A percentile compares a stretch with the other conserved stretches of the same genome.
Evolutionary conservation across 2,113 vertebrate genomes (phyloP).

Genomic region (Petroica traversi): DNA sequence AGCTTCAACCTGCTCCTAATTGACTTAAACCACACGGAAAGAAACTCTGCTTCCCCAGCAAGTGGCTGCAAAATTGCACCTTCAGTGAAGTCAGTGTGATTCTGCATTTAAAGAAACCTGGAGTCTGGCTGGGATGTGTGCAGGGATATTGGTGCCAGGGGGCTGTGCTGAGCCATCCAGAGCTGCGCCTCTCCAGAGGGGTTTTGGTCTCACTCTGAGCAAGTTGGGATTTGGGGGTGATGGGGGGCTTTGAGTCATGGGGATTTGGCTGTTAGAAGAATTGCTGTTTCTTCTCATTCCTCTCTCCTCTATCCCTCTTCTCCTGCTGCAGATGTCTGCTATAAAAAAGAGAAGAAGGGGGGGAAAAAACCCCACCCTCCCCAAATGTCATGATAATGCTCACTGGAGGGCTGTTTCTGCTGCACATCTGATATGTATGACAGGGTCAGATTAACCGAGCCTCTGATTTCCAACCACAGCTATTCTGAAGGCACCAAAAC

Average conservation of each 20-base stretch:
- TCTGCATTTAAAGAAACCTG: not conserved
- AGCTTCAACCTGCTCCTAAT: constrained; percentile 57
- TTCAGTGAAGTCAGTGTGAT: not conserved
- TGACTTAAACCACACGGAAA: constrained; percentile 48
- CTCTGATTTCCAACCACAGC: constrained; percentile 54
- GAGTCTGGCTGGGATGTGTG: not conserved
- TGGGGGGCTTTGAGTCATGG: not conserved
- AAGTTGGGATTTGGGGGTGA: not conserved
- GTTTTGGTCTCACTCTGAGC: not conserved
- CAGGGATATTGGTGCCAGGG: not conserved
- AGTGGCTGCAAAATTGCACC: constrained; percentile 26
- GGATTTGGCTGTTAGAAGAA: not conserved
- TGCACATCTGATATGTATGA: constrained; percentile 45
- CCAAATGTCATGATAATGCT: constrained; percentile 36
- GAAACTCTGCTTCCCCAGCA: constrained; percentile 10
- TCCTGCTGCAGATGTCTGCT: constrained; percentile 52
- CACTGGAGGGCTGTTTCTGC: constrained; percentile 61
- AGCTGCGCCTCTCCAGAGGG: not conserved
- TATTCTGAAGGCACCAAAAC: constrained; percentile 46
- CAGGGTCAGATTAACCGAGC: constrained; percentile 58
- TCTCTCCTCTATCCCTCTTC: not conserved
- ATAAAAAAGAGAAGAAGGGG: not conserved
- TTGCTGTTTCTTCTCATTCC: not conserved
- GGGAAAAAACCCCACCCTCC: not conserved
- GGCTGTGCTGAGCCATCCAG: not conserved